These are phyloP conservation scores for Fissipunctia ypsillon DNA, from an alignment of 2,888 invertebrate genomes.

Conservation along the genomic window DNA sequence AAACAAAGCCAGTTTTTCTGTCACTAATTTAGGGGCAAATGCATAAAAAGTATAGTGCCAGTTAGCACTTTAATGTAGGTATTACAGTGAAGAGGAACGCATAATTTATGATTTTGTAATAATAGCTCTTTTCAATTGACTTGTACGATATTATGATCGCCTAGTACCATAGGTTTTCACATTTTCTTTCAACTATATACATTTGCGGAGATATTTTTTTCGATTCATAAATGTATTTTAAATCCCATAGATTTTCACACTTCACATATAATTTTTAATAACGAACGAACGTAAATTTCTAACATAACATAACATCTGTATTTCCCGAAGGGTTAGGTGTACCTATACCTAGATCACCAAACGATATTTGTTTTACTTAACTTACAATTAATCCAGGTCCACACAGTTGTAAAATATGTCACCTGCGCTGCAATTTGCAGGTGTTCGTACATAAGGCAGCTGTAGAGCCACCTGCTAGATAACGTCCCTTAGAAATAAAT, in stretches of 20 bases:
- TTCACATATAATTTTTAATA: background rate
- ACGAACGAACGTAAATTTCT: background rate
- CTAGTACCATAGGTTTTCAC: background rate
- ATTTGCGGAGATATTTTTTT: background rate
- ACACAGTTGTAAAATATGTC: background rate
- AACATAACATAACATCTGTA: too few relatives aligned
- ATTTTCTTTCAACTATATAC: background rate
- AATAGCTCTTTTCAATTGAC: background rate
- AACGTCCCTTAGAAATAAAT: constrained; percentile 35
- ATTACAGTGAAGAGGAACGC: background rate
- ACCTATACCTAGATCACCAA: too few relatives aligned
- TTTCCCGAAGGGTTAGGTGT: too few relatives aligned
- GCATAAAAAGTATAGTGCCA: background rate
- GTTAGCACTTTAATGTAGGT: background rate
- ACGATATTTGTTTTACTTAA: background rate
- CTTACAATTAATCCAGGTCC: background rate
- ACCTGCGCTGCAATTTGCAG: constrained; percentile 24
- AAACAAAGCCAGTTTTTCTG: background rate
- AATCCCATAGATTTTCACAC: background rate
- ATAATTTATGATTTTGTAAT: background rate
- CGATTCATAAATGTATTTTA: background rate
- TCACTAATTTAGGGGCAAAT: background rate
- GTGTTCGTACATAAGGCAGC: constrained; percentile 30
- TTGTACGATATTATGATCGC: background rate
- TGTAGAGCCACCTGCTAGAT: constrained; percentile 32